phyloP scores from a whole-genome alignment of 2,888 invertebrate genomes.

The Polydrusus tereticollis region DNA sequence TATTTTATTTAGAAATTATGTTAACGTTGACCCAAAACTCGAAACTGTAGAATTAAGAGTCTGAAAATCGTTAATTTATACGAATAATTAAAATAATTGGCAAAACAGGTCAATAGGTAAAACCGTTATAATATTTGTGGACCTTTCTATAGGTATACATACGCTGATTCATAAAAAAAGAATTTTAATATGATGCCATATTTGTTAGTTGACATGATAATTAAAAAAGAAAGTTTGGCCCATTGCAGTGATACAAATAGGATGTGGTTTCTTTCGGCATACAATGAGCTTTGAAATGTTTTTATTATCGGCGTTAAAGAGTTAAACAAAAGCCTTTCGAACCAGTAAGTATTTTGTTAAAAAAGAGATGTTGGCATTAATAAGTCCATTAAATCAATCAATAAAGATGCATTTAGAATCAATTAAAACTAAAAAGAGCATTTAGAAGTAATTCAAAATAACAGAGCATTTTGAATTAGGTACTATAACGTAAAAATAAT shows the following conservation, averaged over 20 bases:
- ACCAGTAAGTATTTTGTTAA: no score
- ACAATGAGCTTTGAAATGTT: not conserved
- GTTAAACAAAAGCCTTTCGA: no score
- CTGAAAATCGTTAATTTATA: not conserved
- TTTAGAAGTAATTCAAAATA: no score
- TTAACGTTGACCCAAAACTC: not conserved
- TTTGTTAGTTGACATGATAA: constrained; percentile 24
- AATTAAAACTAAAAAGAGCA: no score
- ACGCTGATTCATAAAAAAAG: constrained; percentile 29
- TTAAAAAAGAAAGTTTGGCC: constrained; percentile 38
- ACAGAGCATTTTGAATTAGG: no score
- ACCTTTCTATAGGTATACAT: constrained; percentile 15
- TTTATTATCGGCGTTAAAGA: no score
- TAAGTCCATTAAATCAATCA: no score
- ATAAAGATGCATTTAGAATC: no score
- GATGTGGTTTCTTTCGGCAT: not conserved
- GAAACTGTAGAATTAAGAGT: not conserved
- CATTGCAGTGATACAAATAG: not conserved
- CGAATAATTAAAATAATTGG: not conserved
- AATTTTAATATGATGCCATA: constrained; percentile 30
- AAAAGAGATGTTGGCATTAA: no score
- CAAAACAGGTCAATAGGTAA: constrained; percentile 19
- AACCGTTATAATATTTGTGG: constrained; percentile 27
- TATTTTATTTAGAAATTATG: not conserved
- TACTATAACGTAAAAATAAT: no score